These are phyloP conservation scores for Misgurnus mizolepis DNA, from an alignment of 2,113 vertebrate genomes.

Conservation along the genomic window DNA sequence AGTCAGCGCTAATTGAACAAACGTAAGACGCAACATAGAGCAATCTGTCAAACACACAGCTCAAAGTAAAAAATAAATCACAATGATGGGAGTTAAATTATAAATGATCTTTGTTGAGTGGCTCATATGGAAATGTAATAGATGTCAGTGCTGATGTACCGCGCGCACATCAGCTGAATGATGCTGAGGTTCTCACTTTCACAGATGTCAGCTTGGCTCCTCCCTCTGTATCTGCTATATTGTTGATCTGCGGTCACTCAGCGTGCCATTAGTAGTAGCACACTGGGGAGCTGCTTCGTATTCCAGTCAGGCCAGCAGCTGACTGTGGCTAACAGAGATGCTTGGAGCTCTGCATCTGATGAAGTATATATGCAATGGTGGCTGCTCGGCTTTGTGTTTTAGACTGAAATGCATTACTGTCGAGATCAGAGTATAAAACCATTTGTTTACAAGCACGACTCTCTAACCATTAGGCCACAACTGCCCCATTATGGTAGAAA, in stretches of 20 bases:
- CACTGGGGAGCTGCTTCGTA: slow-evolving; percentile 30
- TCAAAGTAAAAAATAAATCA: neutral
- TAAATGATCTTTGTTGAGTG: neutral
- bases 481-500: too few species aligned
- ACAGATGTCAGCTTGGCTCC: slow-evolving; percentile 19
- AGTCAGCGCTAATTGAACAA: neutral
- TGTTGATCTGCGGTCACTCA: slow-evolving; percentile 14
- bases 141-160: neutral
- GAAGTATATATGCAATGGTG: neutral
- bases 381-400: neutral
- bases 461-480: too few species aligned
- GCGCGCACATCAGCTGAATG: neutral
- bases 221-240: neutral
- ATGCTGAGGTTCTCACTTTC: slow-evolving; percentile 13
- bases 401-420: neutral
- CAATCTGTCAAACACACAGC: neutral
- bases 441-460: neutral
- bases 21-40: neutral
- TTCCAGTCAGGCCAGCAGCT: slow-evolving; percentile 36
- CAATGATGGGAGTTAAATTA: slow-evolving; percentile 25
- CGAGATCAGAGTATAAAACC: too few species aligned
- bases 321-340: slow-evolving; percentile 21
- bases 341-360: slow-evolving; percentile 2
- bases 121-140: neutral
- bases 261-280: slow-evolving; percentile 20